These are phyloP conservation scores for Scaptomyza graminum DNA, from an alignment of 1,140 invertebrate genomes.

Conservation along the genomic window DNA sequence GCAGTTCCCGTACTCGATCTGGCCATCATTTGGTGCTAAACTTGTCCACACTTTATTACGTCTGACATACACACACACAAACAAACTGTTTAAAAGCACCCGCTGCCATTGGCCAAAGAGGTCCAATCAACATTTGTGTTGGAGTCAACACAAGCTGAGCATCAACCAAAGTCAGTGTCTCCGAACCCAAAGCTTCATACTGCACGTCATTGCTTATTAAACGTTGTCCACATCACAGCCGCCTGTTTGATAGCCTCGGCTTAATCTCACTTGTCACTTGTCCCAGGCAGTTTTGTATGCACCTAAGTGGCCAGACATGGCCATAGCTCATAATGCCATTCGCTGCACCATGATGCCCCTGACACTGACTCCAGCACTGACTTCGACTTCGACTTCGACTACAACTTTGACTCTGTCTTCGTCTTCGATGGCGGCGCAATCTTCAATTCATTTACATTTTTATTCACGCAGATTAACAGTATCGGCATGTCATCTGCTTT, in stretches of 20 bases:
- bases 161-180: conserved; percentile 19
- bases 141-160: conserved; percentile 15
- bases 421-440: conserved; percentile 59
- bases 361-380: conserved; percentile 14
- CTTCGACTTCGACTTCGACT: conserved; percentile 9
- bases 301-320: conserved; percentile 43
- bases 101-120: conserved; percentile 19
- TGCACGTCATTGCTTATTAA: conserved; percentile 68
- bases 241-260: conserved; percentile 8
- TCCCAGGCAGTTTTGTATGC: conserved; percentile 42
- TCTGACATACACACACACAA: conserved; percentile 7
- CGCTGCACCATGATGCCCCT: conserved; percentile 18
- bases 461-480: conserved; percentile 81
- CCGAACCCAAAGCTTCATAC: conserved; percentile 31
- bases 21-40: conserved; percentile 50
- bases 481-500: conserved; percentile 76
- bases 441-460: conserved; percentile 83
- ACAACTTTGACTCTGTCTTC: conserved; percentile 4
- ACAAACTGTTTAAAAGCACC: neutral
- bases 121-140: conserved; percentile 51
- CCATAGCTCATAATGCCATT: conserved; percentile 66
- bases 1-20: conserved; percentile 8
- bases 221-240: conserved; percentile 30
- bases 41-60: conserved; percentile 51
- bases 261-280: conserved; percentile 73